These are phyloP conservation scores for Myotis planiceps DNA, from an alignment of 2,797 vertebrate species.

Conservation along the genomic window DNA sequence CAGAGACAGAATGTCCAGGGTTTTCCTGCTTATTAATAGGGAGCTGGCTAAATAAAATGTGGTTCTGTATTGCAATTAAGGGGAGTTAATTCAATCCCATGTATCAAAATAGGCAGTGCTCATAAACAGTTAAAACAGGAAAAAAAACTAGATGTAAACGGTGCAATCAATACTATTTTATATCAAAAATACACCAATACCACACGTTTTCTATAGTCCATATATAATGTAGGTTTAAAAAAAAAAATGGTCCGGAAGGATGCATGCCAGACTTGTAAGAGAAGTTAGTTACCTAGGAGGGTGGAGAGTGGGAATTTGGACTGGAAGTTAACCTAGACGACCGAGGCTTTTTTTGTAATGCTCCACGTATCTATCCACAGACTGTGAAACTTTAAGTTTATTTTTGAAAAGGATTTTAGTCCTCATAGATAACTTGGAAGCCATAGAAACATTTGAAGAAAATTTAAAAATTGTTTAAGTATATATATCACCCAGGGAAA, in stretches of 20 bases:
- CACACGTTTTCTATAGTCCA: not conserved
- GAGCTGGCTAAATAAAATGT: conserved; percentile 15
- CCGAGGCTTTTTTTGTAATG: not conserved
- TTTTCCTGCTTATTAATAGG: not conserved
- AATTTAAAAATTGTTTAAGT: not conserved
- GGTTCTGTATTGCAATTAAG: not conserved
- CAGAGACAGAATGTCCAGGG: not conserved
- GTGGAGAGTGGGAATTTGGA: not conserved
- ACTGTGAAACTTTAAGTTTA: not conserved
- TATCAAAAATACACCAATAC: not conserved
- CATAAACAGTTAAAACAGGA: not conserved
- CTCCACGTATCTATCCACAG: not conserved
- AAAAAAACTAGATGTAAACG: not conserved
- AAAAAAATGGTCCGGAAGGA: not conserved
- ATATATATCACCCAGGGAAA: not conserved
- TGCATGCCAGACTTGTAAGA: not conserved
- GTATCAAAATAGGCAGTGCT: not conserved
- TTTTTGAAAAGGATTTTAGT: not conserved
- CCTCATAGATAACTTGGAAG: not conserved
- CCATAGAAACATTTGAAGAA: not conserved
- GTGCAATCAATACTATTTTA: not conserved
- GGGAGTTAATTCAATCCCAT: not conserved
- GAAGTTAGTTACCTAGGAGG: not conserved
- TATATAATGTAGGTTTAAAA: not conserved
- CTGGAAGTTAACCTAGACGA: not conserved